These are phyloP conservation scores for Peucedramus taeniatus DNA, from an alignment of 2,113 vertebrate genomes.

Conservation along the genomic window DNA sequence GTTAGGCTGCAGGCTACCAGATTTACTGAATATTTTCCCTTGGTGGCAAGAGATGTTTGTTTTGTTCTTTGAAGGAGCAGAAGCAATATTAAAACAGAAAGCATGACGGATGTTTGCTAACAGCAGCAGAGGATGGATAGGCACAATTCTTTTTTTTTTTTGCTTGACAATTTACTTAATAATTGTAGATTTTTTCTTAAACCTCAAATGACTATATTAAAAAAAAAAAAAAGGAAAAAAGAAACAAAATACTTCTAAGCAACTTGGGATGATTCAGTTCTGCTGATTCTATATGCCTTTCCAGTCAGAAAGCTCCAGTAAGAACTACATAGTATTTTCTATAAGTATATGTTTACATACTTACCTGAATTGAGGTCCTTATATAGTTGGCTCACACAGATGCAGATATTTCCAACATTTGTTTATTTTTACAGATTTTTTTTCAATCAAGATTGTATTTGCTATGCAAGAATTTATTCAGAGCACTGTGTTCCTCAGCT, in stretches of 20 bases:
- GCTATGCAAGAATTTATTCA: neutral
- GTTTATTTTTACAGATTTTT: neutral
- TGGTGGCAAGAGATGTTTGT: neutral
- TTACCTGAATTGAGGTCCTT: neutral
- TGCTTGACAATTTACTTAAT: neutral
- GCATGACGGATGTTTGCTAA: neutral
- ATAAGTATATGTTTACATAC: neutral
- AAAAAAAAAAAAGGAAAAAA: neutral
- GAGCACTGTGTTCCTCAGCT: neutral
- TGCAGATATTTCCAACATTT: neutral
- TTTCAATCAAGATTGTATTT: neutral
- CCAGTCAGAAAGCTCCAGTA: neutral
- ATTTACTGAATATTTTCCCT: neutral
- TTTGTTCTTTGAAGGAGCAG: neutral
- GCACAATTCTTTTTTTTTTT: constrained; percentile 11
- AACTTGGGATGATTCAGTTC: neutral
- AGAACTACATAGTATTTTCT: neutral
- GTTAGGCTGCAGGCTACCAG: neutral
- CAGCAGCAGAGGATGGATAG: neutral
- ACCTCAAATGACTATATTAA: neutral
- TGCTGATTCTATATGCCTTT: neutral
- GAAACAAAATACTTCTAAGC: neutral
- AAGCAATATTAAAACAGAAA: neutral
- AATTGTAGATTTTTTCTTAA: neutral
- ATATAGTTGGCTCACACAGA: neutral